Conservation (phyloP, 2,797 vertebrate genomes). For the Momotus momota region DNA sequence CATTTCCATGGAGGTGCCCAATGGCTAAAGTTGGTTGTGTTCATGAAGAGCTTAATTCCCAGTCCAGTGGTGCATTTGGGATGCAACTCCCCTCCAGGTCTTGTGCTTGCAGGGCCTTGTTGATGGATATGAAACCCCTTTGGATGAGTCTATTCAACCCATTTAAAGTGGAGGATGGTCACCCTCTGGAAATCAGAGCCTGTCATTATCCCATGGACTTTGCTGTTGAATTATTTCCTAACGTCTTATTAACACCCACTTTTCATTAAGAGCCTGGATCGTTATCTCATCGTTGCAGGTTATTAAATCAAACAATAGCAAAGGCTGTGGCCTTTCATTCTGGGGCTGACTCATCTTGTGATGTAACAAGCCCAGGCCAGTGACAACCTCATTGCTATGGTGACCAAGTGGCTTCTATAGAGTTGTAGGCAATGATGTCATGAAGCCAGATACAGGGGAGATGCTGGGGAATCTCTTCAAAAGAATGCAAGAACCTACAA, state of each 20-base stretch:
- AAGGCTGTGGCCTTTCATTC: conserved; percentile 36
- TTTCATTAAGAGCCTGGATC: conserved; percentile 44
- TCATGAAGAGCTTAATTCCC: neutral
- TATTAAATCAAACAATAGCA: conserved; percentile 52
- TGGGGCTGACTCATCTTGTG: conserved; percentile 29
- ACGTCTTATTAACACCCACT: conserved; percentile 37
- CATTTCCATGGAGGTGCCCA: neutral
- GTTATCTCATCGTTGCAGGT: conserved; percentile 49
- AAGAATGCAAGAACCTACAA: neutral
- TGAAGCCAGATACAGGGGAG: neutral
- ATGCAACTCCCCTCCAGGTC: neutral
- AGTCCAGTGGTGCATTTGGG: neutral
- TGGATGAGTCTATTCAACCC: neutral
- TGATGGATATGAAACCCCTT: neutral
- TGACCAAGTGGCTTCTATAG: neutral
- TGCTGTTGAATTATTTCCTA: conserved; percentile 24
- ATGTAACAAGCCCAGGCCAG: conserved; percentile 16
- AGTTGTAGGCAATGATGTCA: neutral
- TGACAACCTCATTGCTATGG: conserved; percentile 19
- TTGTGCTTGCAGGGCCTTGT: neutral
- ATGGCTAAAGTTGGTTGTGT: neutral
- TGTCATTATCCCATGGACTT: conserved; percentile 10
- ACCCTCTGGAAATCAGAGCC: conserved; percentile 5
- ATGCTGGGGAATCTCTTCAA: neutral
- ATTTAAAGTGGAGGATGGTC: neutral